Base-by-base conservation (phyloP, 1,140 invertebrate species). In the Venturia canescens region DNA sequence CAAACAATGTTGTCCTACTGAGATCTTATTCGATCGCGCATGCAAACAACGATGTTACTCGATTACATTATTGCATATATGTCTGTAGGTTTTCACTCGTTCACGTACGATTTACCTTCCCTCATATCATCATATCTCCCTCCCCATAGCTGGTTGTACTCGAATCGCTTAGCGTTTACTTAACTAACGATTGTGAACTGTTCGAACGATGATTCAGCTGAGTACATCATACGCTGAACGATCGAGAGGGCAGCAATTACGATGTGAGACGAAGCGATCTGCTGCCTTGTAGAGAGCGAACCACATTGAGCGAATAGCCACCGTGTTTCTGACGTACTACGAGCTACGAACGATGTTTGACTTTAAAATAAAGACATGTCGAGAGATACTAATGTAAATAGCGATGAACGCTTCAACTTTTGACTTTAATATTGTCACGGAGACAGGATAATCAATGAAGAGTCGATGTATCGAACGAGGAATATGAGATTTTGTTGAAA, bases 181-280 rank as follows among this genome's bases (percentile, higher is more conserved):
- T 31, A 81, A 78, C 80, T 81, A 81, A 81, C 80, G 80, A 81
- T 78, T 75, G 27, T 71, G 67, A 29, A 67, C 80, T 66, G 23
- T 23, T 48, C 44, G 44, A 48, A 76, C 29, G 75, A 77, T 77
- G 75, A 77, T 66, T 66, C 75, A 66, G 75, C 57, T 34, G 63
- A 57, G 72, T 29, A 60, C 72, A 53, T 76, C 63, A 63, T n/a
- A 76, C 26, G 38, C 21, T 9, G 21, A 74, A 74, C 34, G 38
- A 50, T 7, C 6, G 53, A 34, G 60, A 18, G 60, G 9, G 23
- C 60, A 63, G 27, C 21, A 23, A 23, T 15, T 63, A 63, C 23
- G 23, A 63, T 9, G 21, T 5, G 53, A 57, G 23, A 76, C 16
- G 34, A 48, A 21, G 34, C 7, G 53, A 16, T n/a, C n/a, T n/a